These are phyloP conservation scores for Ornithorhynchus anatinus DNA, from an alignment of 2,113 vertebrate genomes.

Conservation along the genomic window DNA sequence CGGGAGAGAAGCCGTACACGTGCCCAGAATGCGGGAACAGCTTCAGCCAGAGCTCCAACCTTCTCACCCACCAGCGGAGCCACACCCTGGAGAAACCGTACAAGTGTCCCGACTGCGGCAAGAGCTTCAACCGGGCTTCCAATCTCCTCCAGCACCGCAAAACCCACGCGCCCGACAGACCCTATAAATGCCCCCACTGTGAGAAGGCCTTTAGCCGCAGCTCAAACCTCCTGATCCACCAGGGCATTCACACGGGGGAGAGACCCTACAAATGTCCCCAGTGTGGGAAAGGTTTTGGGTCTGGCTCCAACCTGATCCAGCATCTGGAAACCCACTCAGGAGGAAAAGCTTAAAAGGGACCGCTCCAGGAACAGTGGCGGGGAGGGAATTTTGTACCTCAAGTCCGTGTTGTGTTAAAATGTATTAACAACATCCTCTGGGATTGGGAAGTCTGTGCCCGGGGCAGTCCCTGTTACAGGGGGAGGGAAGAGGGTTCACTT, in stretches of 20 bases:
- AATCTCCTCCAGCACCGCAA: constrained; percentile 52
- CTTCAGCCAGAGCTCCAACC: constrained; percentile 53
- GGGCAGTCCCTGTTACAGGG: too few relatives aligned
- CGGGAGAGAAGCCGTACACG: constrained; percentile 49
- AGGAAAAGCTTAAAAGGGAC: too few relatives aligned
- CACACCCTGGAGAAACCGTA: constrained; percentile 53
- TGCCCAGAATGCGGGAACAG: constrained; percentile 55
- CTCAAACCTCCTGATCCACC: neutral
- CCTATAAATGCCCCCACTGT: neutral
- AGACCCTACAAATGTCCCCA: neutral
- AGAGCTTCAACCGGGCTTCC: constrained; percentile 49
- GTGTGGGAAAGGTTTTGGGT: neutral
- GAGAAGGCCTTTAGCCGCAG: neutral
- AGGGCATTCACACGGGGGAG: neutral
- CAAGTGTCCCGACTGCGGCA: constrained; percentile 36
- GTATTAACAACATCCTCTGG: neutral
- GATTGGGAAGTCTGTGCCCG: neutral
- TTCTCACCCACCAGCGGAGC: constrained; percentile 53
- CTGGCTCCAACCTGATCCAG: neutral
- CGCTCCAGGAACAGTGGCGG: neutral
- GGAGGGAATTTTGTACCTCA: neutral
- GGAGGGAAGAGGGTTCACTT: neutral
- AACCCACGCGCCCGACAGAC: neutral
- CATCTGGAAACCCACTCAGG: neutral
- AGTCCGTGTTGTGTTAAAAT: neutral